Evolutionary conservation across 2,888 invertebrate species (phyloP).

Genomic region (Metopia argyrocephala): DNA sequence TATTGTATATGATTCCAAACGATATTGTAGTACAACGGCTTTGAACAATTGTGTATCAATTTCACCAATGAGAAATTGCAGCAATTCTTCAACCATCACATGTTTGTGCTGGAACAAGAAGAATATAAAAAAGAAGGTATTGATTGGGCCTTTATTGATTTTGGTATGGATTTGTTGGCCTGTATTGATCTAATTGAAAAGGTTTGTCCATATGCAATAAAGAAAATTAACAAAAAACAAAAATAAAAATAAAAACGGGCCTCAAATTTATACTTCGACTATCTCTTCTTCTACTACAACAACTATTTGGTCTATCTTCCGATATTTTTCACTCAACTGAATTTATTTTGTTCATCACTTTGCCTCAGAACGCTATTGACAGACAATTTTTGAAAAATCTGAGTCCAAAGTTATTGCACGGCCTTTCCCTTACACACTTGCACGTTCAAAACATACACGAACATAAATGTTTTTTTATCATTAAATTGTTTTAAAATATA

Average conservation of each 20-base stretch:
- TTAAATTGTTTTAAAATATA: constrained; percentile 8
- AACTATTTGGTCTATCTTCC: neutral
- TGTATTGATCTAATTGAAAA: constrained; percentile 99
- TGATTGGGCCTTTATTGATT: constrained; percentile 99
- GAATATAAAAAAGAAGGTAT: constrained; percentile 98
- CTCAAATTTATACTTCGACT: constrained; percentile 24
- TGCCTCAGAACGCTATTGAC: neutral
- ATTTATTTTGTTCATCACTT: neutral
- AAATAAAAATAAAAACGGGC: constrained; percentile 42
- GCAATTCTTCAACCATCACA: constrained; percentile 99
- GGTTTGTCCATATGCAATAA: constrained; percentile 80
- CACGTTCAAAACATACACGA: constrained; percentile 1
- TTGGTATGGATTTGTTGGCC: constrained; percentile 98
- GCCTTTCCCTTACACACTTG: neutral
- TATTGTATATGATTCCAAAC: constrained; percentile 38
- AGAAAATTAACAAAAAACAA: neutral
- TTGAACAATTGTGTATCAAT: constrained; percentile 99
- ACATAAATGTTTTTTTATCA: constrained; percentile 7
- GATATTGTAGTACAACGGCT: constrained; percentile 91
- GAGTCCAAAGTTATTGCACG: neutral
- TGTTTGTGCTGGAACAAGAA: constrained; percentile 99
- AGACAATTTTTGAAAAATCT: too few relatives aligned
- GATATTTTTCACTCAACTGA: too few relatives aligned
- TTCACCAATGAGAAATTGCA: constrained; percentile 99
- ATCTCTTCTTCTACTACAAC: neutral